Percentiles rank a stretch among this genome's conserved stretches.
Conservation (phyloP, 2,888 invertebrate genomes). For the Marasmarcha lunaedactyla region DNA sequence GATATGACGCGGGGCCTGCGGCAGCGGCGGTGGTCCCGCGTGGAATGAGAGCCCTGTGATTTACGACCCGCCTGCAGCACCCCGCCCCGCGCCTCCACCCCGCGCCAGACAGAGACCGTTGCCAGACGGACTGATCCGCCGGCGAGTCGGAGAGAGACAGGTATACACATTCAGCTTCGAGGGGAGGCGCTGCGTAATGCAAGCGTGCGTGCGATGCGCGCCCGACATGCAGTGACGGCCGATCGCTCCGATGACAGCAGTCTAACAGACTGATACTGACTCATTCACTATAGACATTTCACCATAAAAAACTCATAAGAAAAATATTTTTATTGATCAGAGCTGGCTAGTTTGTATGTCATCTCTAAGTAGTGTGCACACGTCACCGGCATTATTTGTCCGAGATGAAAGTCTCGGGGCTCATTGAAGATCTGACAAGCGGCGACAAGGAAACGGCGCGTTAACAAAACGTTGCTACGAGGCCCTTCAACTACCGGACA, state of each 20-base stretch:
- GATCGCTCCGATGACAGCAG: slow-evolving; percentile 63
- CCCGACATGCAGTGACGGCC: slow-evolving; percentile 65
- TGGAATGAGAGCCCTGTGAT: slow-evolving; percentile 70
- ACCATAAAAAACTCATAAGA: neutral
- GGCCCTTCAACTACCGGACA: slow-evolving; percentile 57
- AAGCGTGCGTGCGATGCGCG: slow-evolving; percentile 69
- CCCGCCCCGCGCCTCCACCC: slow-evolving; percentile 52
- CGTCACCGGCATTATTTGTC: slow-evolving; percentile 18
- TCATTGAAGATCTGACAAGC: slow-evolving; percentile 51
- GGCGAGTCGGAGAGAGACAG: slow-evolving; percentile 37
- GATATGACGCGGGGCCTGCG: slow-evolving; percentile 65
- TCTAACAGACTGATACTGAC: slow-evolving; percentile 53
- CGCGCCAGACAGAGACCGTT: slow-evolving; percentile 40
- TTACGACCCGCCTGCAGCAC: slow-evolving; percentile 71
- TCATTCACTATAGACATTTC: slow-evolving; percentile 36
- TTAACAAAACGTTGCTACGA: slow-evolving; percentile 57
- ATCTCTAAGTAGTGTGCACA: slow-evolving; percentile 24
- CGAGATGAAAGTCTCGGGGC: slow-evolving; percentile 31
- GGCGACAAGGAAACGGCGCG: slow-evolving; percentile 58
- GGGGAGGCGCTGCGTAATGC: slow-evolving; percentile 71
- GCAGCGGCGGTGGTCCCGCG: slow-evolving; percentile 67
- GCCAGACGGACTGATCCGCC: slow-evolving; percentile 12
- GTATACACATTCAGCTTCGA: slow-evolving; percentile 41
- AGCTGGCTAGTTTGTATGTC: neutral
- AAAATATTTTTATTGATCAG: neutral